A percentile compares a stretch with the other conserved stretches of the same genome.
These are phyloP conservation scores for Brienomyrus longianalis DNA, from an alignment of 2,113 vertebrate species.

Conservation along the genomic window DNA sequence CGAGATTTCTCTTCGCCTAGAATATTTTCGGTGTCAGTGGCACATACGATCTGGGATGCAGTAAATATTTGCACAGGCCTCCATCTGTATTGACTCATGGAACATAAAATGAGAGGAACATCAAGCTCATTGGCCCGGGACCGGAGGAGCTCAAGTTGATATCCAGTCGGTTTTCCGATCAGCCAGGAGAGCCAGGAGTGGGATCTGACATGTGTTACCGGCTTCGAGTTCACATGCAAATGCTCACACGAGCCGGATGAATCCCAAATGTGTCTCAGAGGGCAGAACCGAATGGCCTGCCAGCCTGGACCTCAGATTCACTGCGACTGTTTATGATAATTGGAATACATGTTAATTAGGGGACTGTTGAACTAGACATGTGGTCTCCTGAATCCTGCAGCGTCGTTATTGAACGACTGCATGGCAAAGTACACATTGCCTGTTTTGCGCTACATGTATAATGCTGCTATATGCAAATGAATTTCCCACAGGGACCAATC, in stretches of 20 bases:
- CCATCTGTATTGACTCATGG: conserved; percentile 4
- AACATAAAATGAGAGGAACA: background rate
- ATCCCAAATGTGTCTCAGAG: background rate
- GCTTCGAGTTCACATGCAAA: background rate
- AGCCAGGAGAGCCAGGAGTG: too few species aligned
- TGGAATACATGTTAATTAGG: background rate
- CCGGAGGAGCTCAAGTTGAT: background rate
- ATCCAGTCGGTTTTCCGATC: background rate
- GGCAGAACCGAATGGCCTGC: background rate
- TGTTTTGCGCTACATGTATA: background rate
- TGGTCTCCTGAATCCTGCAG: background rate
- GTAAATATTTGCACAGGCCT: conserved; percentile 1
- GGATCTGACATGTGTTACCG: background rate
- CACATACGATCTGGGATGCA: background rate
- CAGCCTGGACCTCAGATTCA: background rate
- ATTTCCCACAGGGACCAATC: background rate
- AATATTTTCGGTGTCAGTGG: background rate
- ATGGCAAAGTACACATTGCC: background rate
- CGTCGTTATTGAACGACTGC: background rate
- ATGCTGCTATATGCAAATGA: background rate
- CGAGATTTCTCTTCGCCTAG: background rate
- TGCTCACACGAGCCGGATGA: background rate
- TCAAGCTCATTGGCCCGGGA: background rate
- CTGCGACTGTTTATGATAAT: background rate
- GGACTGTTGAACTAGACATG: background rate